A percentile compares a stretch with the other conserved stretches of the same genome.
Conservation (phyloP, 2,888 invertebrate species). For the Prenolepis imparis region DNA sequence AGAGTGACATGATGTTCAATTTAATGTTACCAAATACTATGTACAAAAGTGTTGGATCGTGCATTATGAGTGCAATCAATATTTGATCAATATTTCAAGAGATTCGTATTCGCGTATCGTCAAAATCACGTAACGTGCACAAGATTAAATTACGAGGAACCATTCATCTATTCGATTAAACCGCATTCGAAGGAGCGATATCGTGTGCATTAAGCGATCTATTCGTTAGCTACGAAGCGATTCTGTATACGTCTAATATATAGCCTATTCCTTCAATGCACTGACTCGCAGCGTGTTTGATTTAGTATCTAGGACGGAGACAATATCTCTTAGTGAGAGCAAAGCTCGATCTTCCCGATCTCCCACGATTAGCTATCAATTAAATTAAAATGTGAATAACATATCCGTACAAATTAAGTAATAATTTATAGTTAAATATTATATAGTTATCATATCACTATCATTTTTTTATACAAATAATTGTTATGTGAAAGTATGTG, state of each 20-base stretch:
- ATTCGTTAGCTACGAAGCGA: slow-evolving; percentile 12
- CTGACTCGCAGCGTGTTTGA: not conserved
- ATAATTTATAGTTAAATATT: not conserved
- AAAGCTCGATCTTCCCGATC: not conserved
- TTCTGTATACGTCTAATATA: not conserved
- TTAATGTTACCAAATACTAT: slow-evolving; percentile 9
- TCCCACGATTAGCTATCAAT: not conserved
- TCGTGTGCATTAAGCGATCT: slow-evolving; percentile 5
- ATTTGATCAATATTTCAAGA: too few species aligned
- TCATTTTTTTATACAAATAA: not conserved
- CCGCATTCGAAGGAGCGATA: not conserved
- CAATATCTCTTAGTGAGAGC: not conserved
- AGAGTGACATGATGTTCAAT: not conserved
- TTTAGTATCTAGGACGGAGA: slow-evolving; percentile 13
- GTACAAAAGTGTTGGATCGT: slow-evolving; percentile 25
- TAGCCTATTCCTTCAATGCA: slow-evolving; percentile 5
- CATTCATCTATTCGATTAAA: slow-evolving; percentile 4
- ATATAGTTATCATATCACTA: not conserved
- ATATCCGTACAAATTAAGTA: not conserved
- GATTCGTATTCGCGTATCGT: not conserved
- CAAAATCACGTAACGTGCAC: not conserved
- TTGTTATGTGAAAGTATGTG: not conserved
- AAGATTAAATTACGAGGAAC: not conserved
- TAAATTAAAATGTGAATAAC: not conserved
- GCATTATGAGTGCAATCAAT: slow-evolving; percentile 5